Evolutionary conservation across 2,888 invertebrate species (phyloP), one percentile per base, ranked within the genome.

Genomic region (Eubasilissa splendida): DNA sequence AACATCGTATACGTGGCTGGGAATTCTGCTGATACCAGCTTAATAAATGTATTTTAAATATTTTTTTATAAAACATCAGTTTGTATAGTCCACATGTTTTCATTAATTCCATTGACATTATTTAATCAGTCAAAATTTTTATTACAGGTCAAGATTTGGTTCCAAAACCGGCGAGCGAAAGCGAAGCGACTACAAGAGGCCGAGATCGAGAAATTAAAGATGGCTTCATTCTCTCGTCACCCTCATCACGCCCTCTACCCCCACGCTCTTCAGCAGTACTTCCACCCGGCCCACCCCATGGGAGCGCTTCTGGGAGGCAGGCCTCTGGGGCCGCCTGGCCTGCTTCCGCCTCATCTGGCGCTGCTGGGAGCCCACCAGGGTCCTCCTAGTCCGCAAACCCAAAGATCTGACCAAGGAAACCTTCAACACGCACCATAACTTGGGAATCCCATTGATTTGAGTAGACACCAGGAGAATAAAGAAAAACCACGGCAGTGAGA

Each of bases 151-250:
- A 97, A 97, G 91, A 97, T 97, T 86, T 97, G 96, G 96, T 97
- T 97, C 89, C 96, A 97, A 92, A 97, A 97, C 87, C 93, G 97
- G n/a, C 93, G 96, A 70, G 99, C 99, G 84, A 99, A 99, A 90
- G 97, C 97, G 87, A 99, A 99, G 91, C 94, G 99, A 50, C 93
- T 99, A 33, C 98, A 98, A 88, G 99, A 99, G 89, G 98, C 99
- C 82, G 99, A 99, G 91, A 93, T 98, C 81, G 99, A 99, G 89
- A 98, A 98, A 90, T 91, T 98, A 87, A 96, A 98, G 90, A 95
- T 96, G 95, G 91, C 91, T 86, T 93, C 93, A 85, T 90, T 93
- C 85, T 89, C 92, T 73, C 91, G 93, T 73, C 93, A 93, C 86
- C 92, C 91, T 84, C 93, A 92, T 87, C 90, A 91, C 84, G 86